Evolutionary conservation across 2,888 invertebrate genomes (phyloP).

Genomic region (Latheticus oryzae): DNA sequence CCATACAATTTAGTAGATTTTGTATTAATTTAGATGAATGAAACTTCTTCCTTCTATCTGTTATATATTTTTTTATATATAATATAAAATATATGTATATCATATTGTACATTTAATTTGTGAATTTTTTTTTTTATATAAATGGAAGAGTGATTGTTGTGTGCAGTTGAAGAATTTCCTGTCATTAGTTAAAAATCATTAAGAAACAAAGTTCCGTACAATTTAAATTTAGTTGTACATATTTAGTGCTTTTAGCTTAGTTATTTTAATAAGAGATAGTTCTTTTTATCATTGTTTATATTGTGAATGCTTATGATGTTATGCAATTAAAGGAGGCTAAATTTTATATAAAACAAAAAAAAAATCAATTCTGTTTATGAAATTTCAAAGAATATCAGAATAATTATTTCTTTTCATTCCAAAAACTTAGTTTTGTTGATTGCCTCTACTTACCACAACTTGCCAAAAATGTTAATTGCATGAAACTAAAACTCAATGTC

Average conservation of each 20-base stretch:
- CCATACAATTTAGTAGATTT: slow-evolving; percentile 44
- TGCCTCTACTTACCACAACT: slow-evolving; percentile 47
- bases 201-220: slow-evolving; percentile 44
- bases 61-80: too few relatives aligned
- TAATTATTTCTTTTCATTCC: too few relatives aligned
- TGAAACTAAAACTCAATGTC: slow-evolving; percentile 48
- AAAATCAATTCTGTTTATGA: too few relatives aligned
- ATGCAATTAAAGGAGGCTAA: slow-evolving; percentile 38
- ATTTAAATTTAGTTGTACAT: slow-evolving; percentile 57
- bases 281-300: slow-evolving; percentile 53
- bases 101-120: slow-evolving; percentile 46
- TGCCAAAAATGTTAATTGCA: slow-evolving; percentile 54
- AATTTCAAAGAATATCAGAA: too few relatives aligned
- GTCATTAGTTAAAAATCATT: slow-evolving; percentile 47
- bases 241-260: slow-evolving; percentile 56
- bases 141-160: slow-evolving; percentile 47
- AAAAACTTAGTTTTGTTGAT: slow-evolving; percentile 10
- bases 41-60: too few relatives aligned
- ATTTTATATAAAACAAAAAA: slow-evolving; percentile 36
- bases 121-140: slow-evolving; percentile 45
- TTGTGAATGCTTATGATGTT: slow-evolving; percentile 51
- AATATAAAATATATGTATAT: too few relatives aligned
- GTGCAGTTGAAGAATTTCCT: slow-evolving; percentile 56
- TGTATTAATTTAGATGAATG: too few relatives aligned
- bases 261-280: slow-evolving; percentile 52